Evolutionary conservation across 2,797 vertebrate species (phyloP).

Genomic region (Chromobotia macracanthus): DNA sequence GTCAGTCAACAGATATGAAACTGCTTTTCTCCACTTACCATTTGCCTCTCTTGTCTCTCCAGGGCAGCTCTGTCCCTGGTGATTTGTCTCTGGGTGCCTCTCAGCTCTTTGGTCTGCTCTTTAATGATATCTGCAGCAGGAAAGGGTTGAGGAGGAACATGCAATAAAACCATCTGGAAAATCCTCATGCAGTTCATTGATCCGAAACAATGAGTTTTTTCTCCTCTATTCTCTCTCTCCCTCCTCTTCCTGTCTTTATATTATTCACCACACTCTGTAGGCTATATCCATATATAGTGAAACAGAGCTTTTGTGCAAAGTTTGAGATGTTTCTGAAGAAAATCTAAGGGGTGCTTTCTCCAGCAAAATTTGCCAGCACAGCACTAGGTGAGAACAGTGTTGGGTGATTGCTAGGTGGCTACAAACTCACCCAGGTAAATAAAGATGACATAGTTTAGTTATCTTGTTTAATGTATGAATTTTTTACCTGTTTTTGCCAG

Average conservation of each 20-base stretch:
- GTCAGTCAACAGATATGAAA: neutral
- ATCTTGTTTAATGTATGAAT: no score
- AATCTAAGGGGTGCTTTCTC: neutral
- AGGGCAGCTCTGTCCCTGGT: slow-evolving; percentile 90
- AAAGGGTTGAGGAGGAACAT: slow-evolving; percentile 34
- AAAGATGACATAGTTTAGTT: no score
- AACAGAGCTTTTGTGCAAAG: neutral
- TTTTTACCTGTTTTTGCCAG: no score
- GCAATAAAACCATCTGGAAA: slow-evolving; percentile 52
- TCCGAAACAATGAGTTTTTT: slow-evolving; percentile 34
- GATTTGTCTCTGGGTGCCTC: slow-evolving; percentile 95
- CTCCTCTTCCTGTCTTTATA: neutral
- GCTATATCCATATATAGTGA: neutral
- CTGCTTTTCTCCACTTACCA: slow-evolving; percentile 81
- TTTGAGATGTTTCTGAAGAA: neutral
- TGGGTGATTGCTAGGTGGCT: no score
- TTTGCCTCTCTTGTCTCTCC: slow-evolving; percentile 96
- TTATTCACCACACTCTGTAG: neutral
- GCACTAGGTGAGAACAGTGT: no score
- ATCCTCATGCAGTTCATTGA: slow-evolving; percentile 55
- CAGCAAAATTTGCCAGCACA: no score
- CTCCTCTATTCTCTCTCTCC: slow-evolving; percentile 1
- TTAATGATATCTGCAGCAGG: slow-evolving; percentile 88
- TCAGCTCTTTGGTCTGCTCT: slow-evolving; percentile 92
- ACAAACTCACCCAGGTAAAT: no score